phyloP scores from a whole-genome alignment of 2,797 vertebrate genomes.

The Diceros bicornis region DNA sequence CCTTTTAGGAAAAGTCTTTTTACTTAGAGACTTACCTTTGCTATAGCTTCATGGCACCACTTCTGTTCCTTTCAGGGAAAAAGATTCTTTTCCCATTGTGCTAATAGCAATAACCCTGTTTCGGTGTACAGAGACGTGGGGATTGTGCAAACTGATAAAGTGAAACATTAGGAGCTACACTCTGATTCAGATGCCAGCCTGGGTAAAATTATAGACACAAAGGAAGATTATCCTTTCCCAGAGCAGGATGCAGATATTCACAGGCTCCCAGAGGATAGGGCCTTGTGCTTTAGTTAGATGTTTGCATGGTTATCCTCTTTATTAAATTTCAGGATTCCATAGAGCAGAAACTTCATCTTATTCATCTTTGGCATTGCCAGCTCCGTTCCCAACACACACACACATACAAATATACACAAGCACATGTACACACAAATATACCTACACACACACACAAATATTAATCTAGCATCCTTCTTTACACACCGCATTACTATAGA shows the following conservation, averaged over 20 bases:
- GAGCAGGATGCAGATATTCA: neutral
- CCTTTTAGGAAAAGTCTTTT: neutral
- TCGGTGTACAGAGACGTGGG: neutral
- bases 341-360: slow-evolving; percentile 37
- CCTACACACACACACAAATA: neutral
- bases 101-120: slow-evolving; percentile 62
- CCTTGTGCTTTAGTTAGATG: neutral
- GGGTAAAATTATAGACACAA: slow-evolving; percentile 36
- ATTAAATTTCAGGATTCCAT: slow-evolving; percentile 59
- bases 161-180: slow-evolving; percentile 46
- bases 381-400: neutral
- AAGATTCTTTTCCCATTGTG: slow-evolving; percentile 23
- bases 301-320: slow-evolving; percentile 36
- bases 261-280: neutral
- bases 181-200: slow-evolving; percentile 21
- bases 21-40: slow-evolving; percentile 23
- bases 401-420: neutral
- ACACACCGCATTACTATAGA: neutral
- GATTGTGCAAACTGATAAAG: slow-evolving; percentile 28
- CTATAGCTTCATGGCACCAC: slow-evolving; percentile 8
- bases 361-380: neutral
- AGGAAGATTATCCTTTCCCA: slow-evolving; percentile 57
- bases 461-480: neutral
- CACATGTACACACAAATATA: neutral
- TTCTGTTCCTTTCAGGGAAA: slow-evolving; percentile 47